Percentiles rank a stretch among this genome's conserved stretches.
Evolutionary conservation across 2,113 vertebrate genomes (phyloP).

Genomic region (Herpailurus yagouaroundi): DNA sequence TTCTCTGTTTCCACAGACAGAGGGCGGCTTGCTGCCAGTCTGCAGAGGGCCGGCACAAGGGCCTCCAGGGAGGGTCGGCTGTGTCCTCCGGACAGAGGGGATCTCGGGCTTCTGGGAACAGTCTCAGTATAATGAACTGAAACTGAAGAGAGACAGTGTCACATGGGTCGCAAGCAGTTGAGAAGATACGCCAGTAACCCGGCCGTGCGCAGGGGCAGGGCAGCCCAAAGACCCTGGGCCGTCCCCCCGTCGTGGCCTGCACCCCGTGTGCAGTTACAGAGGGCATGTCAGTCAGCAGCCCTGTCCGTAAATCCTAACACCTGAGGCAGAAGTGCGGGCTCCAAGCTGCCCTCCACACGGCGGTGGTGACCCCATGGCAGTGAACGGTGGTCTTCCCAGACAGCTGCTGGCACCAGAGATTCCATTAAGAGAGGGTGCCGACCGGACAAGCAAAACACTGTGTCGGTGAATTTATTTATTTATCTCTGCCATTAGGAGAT

Average conservation of each 20-base stretch:
- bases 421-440: not conserved
- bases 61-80: slow-evolving; percentile 70
- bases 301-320: not conserved
- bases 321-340: not conserved
- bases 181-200: fast-evolving
- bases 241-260: not conserved
- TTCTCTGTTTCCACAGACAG: slow-evolving; percentile 88
- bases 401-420: fast-evolving
- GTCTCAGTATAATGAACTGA: slow-evolving; percentile 88
- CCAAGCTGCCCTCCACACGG: not conserved
- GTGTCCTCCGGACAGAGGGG: not conserved
- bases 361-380: fast-evolving
- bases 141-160: slow-evolving; percentile 83
- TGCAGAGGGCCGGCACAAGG: slow-evolving; percentile 30
- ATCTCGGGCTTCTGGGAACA: slow-evolving; percentile 85
- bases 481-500: not conserved
- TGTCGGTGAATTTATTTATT: fast-evolving
- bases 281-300: not conserved
- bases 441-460: not conserved
- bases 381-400: fast-evolving
- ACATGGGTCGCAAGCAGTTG: fast-evolving
- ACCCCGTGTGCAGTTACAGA: not conserved
- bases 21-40: slow-evolving; percentile 84
- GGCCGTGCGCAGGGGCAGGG: not conserved
- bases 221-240: not conserved